Evolutionary conservation across 2,888 invertebrate genomes (phyloP).

Genomic region (Pandemis heparana): DNA sequence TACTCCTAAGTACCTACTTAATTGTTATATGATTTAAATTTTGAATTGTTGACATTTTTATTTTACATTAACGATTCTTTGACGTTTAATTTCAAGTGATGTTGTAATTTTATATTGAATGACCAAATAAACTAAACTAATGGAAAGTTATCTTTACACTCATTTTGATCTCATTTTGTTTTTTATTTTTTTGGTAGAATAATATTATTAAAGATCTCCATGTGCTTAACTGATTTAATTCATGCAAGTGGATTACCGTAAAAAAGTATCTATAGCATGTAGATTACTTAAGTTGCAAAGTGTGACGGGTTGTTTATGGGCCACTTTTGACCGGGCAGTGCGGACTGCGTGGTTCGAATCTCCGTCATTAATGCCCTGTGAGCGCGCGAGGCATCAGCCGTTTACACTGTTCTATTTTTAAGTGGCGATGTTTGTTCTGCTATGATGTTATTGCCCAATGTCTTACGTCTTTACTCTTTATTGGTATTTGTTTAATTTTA

Average conservation of each 20-base stretch:
- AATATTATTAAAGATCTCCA: neutral
- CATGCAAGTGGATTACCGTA: constrained; percentile 21
- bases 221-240: neutral
- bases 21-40: too few relatives aligned
- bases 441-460: constrained; percentile 25
- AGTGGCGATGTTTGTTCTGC: constrained; percentile 42
- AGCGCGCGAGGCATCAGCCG: constrained; percentile 47
- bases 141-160: constrained; percentile 5
- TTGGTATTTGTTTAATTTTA: neutral
- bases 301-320: constrained; percentile 40
- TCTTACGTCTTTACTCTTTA: neutral
- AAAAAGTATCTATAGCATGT: constrained; percentile 21
- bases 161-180: neutral
- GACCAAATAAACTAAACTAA: too few relatives aligned
- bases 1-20: too few relatives aligned
- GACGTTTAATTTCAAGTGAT: too few relatives aligned
- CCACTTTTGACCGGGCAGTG: constrained; percentile 45
- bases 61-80: too few relatives aligned
- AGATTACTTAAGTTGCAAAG: constrained; percentile 36
- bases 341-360: constrained; percentile 46
- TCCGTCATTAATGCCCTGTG: constrained; percentile 45
- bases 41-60: too few relatives aligned
- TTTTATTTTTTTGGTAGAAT: too few relatives aligned
- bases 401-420: constrained; percentile 54
- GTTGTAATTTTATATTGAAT: too few relatives aligned